Base-by-base conservation (phyloP, 2,888 invertebrate species). In the Trichopria drosophilae region DNA sequence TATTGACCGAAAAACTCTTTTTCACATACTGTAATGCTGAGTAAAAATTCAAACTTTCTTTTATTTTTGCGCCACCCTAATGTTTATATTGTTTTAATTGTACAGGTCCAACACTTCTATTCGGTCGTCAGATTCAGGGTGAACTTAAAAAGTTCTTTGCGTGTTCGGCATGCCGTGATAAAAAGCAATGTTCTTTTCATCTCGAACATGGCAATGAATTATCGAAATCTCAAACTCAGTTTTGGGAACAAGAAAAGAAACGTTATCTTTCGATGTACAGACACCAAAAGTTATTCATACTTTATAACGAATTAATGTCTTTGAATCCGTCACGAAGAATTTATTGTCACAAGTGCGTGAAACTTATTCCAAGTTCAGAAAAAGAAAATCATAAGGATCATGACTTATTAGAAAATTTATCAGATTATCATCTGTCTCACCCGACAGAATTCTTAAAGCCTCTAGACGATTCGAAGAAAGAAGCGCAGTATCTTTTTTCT, bases 401-500 rank as follows among this genome's bases (percentile, higher is more conserved):
- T 64, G 73, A 79, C 18, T 65, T 84, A 0, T 69, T 77, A 7
- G 75, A 73, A 22, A 76, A 79, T 18, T 64, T 88, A 5, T 78
- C 79, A 1, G 81, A 84, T 63, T 76, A 84, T 55, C 78, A 82
- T 55, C 72, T 89, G 16, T 63, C 66, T 3, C 78, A 81, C 60
- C 88, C 90, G 0, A 84, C 87, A 0, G 79, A 80, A 46, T 80
- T 91, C 66, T 72, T 94, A 7, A 79, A 80, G 20, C 84, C 90
- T 0, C 67, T 88, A 10, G 83, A 85, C 35, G 83, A 88, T 75
- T 83, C 88, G 40, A 87, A 88, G 60, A 85, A 84, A 18, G 91
- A 93, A 76, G 94, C 94, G 0, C 94, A 94, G 73, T 94, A 89
- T 73, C 82, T 93, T 62, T 95, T 95, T 74, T 82, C 87, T 2